Evolutionary conservation across 2,113 vertebrate species (phyloP), one percentile per base, ranked within the genome.

Genomic region (Hucho hucho): DNA sequence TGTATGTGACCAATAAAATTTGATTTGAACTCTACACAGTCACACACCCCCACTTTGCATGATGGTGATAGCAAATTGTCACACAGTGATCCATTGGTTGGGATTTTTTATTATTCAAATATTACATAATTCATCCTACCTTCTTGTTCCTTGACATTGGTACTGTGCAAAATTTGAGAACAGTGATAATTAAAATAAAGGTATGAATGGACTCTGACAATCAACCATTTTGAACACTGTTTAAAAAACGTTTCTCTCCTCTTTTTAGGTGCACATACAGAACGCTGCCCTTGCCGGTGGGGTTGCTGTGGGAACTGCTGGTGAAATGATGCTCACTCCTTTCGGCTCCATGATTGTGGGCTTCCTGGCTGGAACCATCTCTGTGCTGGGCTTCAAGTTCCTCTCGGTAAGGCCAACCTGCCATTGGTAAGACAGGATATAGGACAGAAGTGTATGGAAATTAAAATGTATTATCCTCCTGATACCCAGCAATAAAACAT

Each of bases 271-370:
- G 12, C 97, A 97, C 86, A 86, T 98, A 77, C 97, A 98, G 79
- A 97, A 98, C 0, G 95, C 97, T 0, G 92, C 95, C 0, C 79
- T 98, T 89, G 96, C 97, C 0, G 93, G 94, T 0, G 90, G 88
- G 0, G 96, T 97, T 0, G 80, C 95, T 2, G 94, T 94, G 32
- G 97, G 97, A 11, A 98, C 96, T 1, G 90, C 96, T 0, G 95
- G 92, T 1, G 96, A 99, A 83, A 98, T 98, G 97, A 94, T 97
- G 94, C 82, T 96, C 79, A 96, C 96, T 0, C 95, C 97, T 0
- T 95, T 92, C 0, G 97, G 97, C 58, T 95, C 97, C 22, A 94
- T 98, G 91, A 90, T 90, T 0, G 93, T 95, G 0, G 97, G 97
- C 1, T 92, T 96, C 74, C 22, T 98, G 78, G 96, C 95, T 0